A percentile compares a stretch with the other conserved stretches of the same genome.
Conservation (phyloP, 2,113 vertebrate species). For the Gallinago media region DNA sequence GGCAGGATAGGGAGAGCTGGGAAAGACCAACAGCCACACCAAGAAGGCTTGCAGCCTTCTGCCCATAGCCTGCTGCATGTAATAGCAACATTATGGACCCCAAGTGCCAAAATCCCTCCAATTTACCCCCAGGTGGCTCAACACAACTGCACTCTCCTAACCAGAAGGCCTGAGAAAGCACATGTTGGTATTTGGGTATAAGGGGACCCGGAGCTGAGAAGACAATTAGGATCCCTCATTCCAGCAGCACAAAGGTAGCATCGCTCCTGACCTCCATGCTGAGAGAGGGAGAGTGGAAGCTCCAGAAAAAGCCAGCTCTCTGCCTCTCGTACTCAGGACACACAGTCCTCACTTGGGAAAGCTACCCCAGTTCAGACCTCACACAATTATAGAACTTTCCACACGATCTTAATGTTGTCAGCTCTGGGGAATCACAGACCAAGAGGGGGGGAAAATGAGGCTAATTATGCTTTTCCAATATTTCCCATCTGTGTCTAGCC, state of each 20-base stretch:
- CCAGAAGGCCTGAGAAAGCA: neutral
- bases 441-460: neutral
- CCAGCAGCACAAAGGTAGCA: neutral
- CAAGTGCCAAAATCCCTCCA: neutral
- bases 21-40: neutral
- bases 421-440: slow-evolving; percentile 32
- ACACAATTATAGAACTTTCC: neutral
- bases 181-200: neutral
- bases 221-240: neutral
- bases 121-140: neutral
- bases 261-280: neutral
- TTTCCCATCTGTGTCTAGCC: neutral
- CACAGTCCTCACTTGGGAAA: neutral
- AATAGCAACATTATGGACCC: neutral
- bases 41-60: neutral
- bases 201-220: neutral
- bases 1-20: neutral
- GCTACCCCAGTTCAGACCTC: slow-evolving; percentile 31
- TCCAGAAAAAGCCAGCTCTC: neutral
- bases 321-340: neutral
- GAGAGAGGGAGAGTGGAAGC: neutral
- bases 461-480: slow-evolving; percentile 45
- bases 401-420: neutral
- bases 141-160: neutral
- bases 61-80: neutral